These are phyloP conservation scores for Prenolepis imparis DNA, from an alignment of 2,888 invertebrate species.

Conservation along the genomic window DNA sequence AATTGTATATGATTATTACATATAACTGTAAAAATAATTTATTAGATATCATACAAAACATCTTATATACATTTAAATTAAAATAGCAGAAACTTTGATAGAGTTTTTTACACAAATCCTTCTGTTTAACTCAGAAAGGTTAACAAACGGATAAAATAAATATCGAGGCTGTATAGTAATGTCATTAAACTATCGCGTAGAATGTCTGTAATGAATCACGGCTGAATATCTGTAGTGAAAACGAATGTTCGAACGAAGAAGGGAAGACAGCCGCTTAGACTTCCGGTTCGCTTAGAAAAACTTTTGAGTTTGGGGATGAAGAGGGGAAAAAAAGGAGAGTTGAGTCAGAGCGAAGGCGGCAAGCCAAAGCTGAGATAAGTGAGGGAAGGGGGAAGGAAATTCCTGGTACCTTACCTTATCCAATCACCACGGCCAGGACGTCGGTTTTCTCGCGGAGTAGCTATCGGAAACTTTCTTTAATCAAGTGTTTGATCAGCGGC, in stretches of 20 bases:
- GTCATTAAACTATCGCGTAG: constrained; percentile 68
- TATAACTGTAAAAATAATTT: constrained; percentile 5
- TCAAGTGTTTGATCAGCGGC: constrained; percentile 82
- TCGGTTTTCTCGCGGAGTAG: constrained; percentile 74
- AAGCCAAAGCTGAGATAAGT: background rate
- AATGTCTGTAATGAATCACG: constrained; percentile 39
- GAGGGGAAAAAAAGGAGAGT: background rate
- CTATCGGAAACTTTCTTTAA: constrained; percentile 82
- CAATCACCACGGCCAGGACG: constrained; percentile 75
- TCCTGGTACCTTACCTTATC: constrained; percentile 76
- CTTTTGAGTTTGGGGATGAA: constrained; percentile 70
- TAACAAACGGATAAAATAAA: constrained; percentile 52
- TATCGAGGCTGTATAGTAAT: constrained; percentile 70
- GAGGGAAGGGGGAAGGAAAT: constrained; percentile 57
- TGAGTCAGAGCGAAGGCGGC: constrained; percentile 6
- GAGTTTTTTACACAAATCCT: background rate
- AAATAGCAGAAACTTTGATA: background rate
- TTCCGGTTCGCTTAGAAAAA: constrained; percentile 70
- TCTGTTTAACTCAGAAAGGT: constrained; percentile 40
- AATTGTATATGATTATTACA: background rate
- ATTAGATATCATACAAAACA: background rate
- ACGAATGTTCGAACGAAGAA: constrained; percentile 69
- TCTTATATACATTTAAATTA: background rate
- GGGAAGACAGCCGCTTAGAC: constrained; percentile 71
- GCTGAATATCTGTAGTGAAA: constrained; percentile 65